phyloP scores from a whole-genome alignment of 2,113 vertebrate genomes.

The Hypocryptadius cinnamomeus region DNA sequence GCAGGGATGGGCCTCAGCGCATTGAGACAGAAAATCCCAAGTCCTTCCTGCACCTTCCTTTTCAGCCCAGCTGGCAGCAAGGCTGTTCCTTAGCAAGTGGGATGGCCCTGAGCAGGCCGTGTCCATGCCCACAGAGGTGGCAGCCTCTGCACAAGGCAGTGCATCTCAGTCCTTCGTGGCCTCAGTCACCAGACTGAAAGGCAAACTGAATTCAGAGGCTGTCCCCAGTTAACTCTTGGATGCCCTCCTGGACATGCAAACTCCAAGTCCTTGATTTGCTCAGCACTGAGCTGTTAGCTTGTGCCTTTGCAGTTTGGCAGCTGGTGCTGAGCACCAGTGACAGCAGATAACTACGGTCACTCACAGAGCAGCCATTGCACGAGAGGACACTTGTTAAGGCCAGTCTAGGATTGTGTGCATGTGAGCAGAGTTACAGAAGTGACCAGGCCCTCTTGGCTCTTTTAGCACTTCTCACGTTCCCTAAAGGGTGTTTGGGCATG shows the following conservation, averaged over 20 bases:
- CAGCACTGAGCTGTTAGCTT: background rate
- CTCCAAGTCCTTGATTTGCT: background rate
- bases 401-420: accelerated
- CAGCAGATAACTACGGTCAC: background rate
- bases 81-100: background rate
- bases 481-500: background rate
- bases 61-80: background rate
- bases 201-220: background rate
- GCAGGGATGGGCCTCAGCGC: background rate
- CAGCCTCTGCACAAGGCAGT: accelerated
- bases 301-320: background rate
- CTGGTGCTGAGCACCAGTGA: background rate
- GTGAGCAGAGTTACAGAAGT: background rate
- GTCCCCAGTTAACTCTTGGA: background rate
- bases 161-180: accelerated
- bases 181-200: background rate
- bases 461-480: background rate
- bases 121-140: background rate
- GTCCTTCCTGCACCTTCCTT: background rate
- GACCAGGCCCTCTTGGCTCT: background rate
- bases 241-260: background rate
- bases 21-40: background rate
- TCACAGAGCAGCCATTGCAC: background rate
- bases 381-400: background rate
- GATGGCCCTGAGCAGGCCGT: background rate